Evolutionary conservation across 1,140 invertebrate species (phyloP), one percentile per base, ranked within the genome.

Genomic region (Dendroctonus ponderosae): DNA sequence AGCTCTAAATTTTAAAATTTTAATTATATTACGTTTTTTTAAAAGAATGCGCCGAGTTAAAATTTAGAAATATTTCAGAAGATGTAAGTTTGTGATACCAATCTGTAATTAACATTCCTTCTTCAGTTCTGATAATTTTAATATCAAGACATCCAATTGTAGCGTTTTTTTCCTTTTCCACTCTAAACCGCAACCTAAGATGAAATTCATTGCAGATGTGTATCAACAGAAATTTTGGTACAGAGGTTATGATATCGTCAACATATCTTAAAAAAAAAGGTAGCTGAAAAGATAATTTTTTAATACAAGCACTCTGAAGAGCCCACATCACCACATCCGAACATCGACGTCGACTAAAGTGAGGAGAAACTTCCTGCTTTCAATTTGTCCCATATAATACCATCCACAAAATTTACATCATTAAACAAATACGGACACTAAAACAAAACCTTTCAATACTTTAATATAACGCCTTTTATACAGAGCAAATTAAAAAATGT

Each of bases 21-120:
- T 8, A 6, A 60, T 48, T 48, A 60, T 60, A 48, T 60, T 60
- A 48, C 44, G 26, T 39, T 60, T 60, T 26, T 60, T 60, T 11
- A 26, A 15, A 44, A 48, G 42, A 8, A n/a, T 60, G 58, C 12
- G 5, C 42, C 6, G 58, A 60, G 44, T 60, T 37, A n/a, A 15
- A 60, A 37, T 60, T 60, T 26, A 48, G 39, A 48, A 60, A 60
- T 60, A 42, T 60, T 48, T 48, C 58, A 4, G 44, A 60, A 48
- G 49, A 60, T 9, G 58, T 60, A 4, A 44, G 58, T 48, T 60
- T 60, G 14, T 60, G 58, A 38, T 60, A 60, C 44, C 44, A 60
- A 48, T 60, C 38, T 48, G 58, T 60, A n/a, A 14, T 7, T 48
- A 60, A 48, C n/a, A 48, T 44, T 9, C 6, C 38, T 5, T 14